Conservation (phyloP, 2,888 invertebrate genomes). For the Scaptomyza tumidula region DNA sequence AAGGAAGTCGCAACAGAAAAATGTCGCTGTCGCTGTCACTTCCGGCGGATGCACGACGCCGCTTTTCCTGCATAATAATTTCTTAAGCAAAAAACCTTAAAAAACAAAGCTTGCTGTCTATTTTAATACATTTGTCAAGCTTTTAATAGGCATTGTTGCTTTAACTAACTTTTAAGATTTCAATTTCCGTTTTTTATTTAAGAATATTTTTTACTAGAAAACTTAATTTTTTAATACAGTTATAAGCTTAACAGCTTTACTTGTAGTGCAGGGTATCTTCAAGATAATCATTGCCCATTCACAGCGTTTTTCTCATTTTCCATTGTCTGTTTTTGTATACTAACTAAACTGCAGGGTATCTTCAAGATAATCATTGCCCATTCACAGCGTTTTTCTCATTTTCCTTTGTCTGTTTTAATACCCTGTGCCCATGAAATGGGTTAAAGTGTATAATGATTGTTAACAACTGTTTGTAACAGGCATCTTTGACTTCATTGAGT, state of each 20-base stretch:
- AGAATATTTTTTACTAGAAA: background rate
- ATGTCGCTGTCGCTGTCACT: conserved; percentile 44
- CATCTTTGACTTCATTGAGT: too few relatives aligned
- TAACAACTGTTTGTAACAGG: too few relatives aligned
- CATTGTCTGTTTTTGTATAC: background rate
- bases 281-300: background rate
- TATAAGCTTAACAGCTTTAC: background rate
- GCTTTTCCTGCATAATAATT: background rate
- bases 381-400: background rate
- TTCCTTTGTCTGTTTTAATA: conserved; percentile 13
- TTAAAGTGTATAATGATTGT: background rate
- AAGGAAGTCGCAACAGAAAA: conserved; percentile 48
- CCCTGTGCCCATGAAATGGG: background rate
- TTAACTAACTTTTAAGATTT: background rate
- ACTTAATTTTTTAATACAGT: background rate
- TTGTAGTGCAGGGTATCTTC: background rate
- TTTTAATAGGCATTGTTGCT: background rate
- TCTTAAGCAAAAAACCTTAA: background rate
- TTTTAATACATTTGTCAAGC: background rate
- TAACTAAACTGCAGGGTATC: too few relatives aligned
- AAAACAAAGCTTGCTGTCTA: background rate
- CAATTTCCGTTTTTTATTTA: background rate
- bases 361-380: background rate
- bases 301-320: conserved; percentile 3
- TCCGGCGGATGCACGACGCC: conserved; percentile 48